Base-by-base conservation (phyloP, 2,888 invertebrate genomes). In the Catonia carolina region DNA sequence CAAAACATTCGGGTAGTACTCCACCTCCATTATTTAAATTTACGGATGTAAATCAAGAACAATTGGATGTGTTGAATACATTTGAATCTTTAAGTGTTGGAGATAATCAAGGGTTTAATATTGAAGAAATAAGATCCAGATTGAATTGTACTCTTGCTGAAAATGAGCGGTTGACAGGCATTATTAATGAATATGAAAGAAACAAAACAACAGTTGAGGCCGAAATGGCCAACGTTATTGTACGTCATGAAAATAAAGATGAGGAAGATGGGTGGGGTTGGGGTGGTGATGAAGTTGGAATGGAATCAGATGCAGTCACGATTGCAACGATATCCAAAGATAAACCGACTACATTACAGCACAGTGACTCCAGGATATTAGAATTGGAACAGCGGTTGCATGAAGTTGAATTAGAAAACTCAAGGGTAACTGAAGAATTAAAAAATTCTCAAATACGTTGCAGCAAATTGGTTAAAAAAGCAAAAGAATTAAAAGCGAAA, bases 401-500 rank as follows among this genome's bases (percentile, higher is more conserved):
- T 23, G 73, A 74, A 18, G 39, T 56, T 2, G 80, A 84, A 60
- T 78, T 81, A 59, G 76, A 79, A 15, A 73, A 74, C 42, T 39
- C 37, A 2, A 45, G 55, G 23, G 70, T 84, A 17, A 74, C 77
- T 56, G 76, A 79, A 54, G 85, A 87, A 64, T 76, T 86, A 7
- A 78, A 81, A 61, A 74, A 79, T 23, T 74, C 79, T 59, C 84
- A 87, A 70, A 72, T 82, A 0, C 89, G 89, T 69, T 81, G 84
- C 27, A 80, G 82, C 1, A 92, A 89, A 73, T 78, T 90, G 62
- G 75, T 93, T 64, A 86, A 86, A 66, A 93, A 91, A 71, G 73
- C 93, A 41, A 93, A 91, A 71, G 86, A 89, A 68, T 80, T 89
- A 54, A 93, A 92, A 71, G 72, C 73, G 2, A 80, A 79, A 60